Evolutionary conservation across 2,888 invertebrate species (phyloP), one percentile per base, ranked within the genome.

Genomic region (Automeris io): DNA sequence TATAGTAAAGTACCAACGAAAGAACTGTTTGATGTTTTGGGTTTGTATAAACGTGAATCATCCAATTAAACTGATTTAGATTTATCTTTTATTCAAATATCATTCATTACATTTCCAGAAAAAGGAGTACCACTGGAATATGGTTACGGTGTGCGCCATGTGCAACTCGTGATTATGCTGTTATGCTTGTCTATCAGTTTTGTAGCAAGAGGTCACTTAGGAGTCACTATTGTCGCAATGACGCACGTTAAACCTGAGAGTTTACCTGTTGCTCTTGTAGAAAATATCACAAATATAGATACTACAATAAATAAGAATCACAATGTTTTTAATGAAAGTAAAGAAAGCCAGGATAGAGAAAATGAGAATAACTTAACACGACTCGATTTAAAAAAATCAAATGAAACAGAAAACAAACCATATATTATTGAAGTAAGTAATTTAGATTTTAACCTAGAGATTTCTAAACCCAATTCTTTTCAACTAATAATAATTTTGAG

Each of bases 141-240:
- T 37, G 75, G 76, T 0, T 68, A 50, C 32, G 73, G 75, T 8
- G 52, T 66, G 2, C 61, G 75, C 2, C 76, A 77, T 33, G 18
- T 65, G 0, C 77, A 77, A 45, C 42, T 57, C 0, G 9, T 66
- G 0, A 37, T 74, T 18, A 43, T 63, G 8, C 66, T 72, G 18
- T 19, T 61, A 2, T 49, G 59, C 8, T 39, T 75, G 2, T 7
- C 49, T 2, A 37, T 61, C 0, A 55, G 43, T 2, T 74, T 61
- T 18, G 37, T 65, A 7, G 54, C 63, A 0, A 57, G 75, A 41
- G 67, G 54, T 8, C 76, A 77, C 36, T 41, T 77, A 21, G 70
- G 69, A n/a, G 74, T 75, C 1, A 62, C 71, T 0, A 57, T 77
- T 3, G 76, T 77, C 3, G 73, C 73, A 2, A 74, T 77, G 71